Conservation (phyloP, 2,113 vertebrate species). For the Sarotherodon lohbergeri region DNA sequence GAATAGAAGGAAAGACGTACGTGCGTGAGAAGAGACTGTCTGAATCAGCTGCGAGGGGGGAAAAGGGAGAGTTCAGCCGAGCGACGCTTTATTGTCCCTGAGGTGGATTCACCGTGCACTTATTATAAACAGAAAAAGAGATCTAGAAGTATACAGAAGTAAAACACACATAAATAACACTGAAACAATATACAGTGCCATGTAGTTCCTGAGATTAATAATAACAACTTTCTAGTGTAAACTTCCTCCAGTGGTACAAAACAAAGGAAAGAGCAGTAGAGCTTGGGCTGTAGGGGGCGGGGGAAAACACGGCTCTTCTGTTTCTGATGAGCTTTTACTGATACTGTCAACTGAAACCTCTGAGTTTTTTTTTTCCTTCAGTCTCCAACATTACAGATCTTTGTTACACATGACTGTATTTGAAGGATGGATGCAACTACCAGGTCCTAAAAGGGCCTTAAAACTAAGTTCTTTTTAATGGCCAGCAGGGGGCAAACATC, state of each 20-base stretch:
- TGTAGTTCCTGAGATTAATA: neutral
- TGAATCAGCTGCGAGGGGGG: neutral
- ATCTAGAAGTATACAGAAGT: neutral
- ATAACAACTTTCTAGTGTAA: neutral
- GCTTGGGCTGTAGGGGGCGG: neutral
- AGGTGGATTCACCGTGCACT: neutral
- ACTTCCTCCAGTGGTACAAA: neutral
- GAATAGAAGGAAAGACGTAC: neutral
- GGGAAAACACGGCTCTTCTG: neutral
- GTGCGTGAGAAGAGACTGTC: neutral
- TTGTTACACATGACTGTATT: neutral
- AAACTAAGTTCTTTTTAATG: accelerated
- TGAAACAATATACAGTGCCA: neutral
- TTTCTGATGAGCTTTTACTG: neutral
- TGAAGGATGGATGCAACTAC: neutral
- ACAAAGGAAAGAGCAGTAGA: neutral
- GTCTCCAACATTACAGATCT: neutral
- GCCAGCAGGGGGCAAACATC: neutral
- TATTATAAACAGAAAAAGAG: neutral
- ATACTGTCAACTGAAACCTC: neutral
- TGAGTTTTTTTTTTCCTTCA: neutral
- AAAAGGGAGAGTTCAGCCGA: neutral
- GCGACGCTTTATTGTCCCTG: neutral
- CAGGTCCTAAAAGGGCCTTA: neutral
- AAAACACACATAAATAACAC: neutral